phyloP scores from a whole-genome alignment of 2,113 vertebrate genomes.

The Tragelaphus buxtoni region DNA sequence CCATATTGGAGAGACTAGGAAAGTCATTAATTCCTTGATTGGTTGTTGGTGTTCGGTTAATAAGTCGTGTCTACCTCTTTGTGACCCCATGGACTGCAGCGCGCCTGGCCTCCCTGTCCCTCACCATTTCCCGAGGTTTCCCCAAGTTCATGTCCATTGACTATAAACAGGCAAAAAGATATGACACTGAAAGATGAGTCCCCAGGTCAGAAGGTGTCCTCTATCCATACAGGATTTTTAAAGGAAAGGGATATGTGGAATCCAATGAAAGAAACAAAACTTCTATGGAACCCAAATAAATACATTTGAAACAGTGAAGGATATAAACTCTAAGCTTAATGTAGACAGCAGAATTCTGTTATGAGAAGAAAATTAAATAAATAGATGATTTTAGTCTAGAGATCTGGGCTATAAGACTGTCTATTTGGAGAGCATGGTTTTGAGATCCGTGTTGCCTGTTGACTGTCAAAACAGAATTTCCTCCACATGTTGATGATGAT shows the following conservation, averaged over 20 bases:
- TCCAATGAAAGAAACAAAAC: neutral
- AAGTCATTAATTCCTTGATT: neutral
- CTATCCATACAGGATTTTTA: neutral
- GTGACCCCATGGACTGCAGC: neutral
- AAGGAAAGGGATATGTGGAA: neutral
- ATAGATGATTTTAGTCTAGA: neutral
- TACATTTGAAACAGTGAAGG: neutral
- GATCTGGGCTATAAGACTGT: neutral
- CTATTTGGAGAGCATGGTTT: neutral
- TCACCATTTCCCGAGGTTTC: neutral
- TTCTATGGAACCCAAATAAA: neutral
- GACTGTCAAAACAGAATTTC: neutral
- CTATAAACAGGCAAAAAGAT: neutral
- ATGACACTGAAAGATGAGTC: neutral
- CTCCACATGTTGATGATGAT: too few species aligned
- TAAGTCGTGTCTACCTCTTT: neutral
- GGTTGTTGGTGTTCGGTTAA: neutral
- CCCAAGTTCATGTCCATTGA: neutral
- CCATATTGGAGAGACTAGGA: neutral
- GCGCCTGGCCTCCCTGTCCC: neutral
- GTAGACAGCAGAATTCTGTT: neutral
- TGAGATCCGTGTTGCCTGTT: neutral
- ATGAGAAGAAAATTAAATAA: neutral
- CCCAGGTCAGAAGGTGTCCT: neutral
- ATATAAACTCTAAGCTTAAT: neutral